Conservation (phyloP, 2,888 invertebrate species). For the Epirrita christyi region DNA sequence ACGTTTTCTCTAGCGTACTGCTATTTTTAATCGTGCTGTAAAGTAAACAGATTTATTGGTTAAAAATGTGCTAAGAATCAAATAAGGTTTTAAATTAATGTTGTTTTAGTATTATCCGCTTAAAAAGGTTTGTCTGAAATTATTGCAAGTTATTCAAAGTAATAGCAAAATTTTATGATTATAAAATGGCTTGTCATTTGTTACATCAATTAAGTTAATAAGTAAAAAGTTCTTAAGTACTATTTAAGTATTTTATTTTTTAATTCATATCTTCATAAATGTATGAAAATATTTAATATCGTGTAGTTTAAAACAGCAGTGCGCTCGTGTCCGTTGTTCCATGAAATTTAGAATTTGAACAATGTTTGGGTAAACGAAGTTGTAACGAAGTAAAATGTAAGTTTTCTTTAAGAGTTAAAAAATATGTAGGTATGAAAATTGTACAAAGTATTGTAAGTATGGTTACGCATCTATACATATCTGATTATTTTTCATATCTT, state of each 20-base stretch:
- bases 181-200: too few relatives aligned
- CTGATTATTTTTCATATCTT: background rate
- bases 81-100: background rate
- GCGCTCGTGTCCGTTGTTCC: background rate
- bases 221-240: background rate
- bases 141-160: too few relatives aligned
- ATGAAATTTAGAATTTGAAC: conserved; percentile 5
- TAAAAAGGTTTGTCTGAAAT: too few relatives aligned
- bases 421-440: conserved; percentile 23
- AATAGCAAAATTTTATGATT: too few relatives aligned
- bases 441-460: conserved; percentile 19
- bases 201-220: too few relatives aligned
- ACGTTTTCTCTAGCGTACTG: conserved; percentile 10
- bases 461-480: conserved; percentile 1
- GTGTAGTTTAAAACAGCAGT: conserved; percentile 8
- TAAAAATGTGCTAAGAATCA: background rate
- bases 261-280: background rate
- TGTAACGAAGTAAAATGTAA: conserved; percentile 10
- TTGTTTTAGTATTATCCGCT: too few relatives aligned
- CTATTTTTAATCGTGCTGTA: conserved; percentile 11
- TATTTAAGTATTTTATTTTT: background rate
- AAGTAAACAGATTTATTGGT: background rate
- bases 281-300: too few relatives aligned
- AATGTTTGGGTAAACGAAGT: conserved; percentile 7
- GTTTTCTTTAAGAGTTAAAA: conserved; percentile 5